phyloP scores from a whole-genome alignment of 2,113 vertebrate genomes.

The Rhinopomastus cyanomelas region DNA sequence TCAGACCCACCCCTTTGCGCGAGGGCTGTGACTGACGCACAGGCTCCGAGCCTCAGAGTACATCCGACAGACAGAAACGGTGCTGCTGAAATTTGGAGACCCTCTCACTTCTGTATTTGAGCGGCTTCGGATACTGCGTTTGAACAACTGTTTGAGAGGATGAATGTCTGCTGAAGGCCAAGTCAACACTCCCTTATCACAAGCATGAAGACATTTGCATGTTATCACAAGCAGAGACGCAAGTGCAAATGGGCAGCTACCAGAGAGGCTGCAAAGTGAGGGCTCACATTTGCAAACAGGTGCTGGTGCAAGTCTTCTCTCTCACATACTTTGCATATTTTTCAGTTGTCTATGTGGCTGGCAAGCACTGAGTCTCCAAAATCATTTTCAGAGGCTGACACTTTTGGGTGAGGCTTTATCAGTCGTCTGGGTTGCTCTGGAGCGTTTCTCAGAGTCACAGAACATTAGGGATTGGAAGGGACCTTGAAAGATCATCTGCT shows the following conservation, averaged over 20 bases:
- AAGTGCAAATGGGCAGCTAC: neutral
- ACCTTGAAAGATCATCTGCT: no score
- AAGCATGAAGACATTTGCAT: neutral
- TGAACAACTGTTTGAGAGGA: neutral
- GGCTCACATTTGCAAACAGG: neutral
- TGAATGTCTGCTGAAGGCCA: neutral
- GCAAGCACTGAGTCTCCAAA: neutral
- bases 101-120: neutral
- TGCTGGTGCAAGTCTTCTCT: neutral
- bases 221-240: neutral
- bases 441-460: neutral
- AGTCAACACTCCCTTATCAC: neutral
- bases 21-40: conserved; percentile 1
- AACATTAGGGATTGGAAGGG: no score
- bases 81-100: neutral
- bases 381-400: neutral
- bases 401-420: neutral
- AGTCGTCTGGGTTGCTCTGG: neutral
- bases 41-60: neutral
- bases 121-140: neutral
- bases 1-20: conserved; percentile 45
- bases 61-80: neutral
- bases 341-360: neutral
- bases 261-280: neutral
- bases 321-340: neutral